These are phyloP conservation scores for Platysternon megacephalum DNA, from an alignment of 2,113 vertebrate species.

Conservation along the genomic window DNA sequence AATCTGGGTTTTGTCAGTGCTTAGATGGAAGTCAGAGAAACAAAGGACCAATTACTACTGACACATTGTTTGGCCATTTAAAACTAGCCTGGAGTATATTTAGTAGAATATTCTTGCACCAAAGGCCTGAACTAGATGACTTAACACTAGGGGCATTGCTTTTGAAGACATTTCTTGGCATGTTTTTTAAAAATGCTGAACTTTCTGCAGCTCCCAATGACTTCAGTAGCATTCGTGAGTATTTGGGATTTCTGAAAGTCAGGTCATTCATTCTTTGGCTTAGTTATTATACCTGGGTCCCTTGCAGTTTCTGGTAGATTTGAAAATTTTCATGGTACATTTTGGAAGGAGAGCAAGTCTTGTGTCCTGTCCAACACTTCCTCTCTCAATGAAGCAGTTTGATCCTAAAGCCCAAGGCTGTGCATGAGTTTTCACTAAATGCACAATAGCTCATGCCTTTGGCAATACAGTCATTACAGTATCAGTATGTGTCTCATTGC, in stretches of 20 bases:
- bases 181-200: too few species aligned
- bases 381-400: neutral
- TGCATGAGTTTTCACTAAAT: neutral
- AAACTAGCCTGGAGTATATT: neutral
- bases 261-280: too few species aligned
- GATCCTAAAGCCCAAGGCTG: neutral
- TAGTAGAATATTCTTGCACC: neutral
- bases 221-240: too few species aligned
- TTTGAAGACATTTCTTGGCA: too few species aligned
- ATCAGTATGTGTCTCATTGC: neutral
- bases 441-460: neutral
- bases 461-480: neutral
- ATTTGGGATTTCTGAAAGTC: too few species aligned
- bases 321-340: neutral
- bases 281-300: too few species aligned
- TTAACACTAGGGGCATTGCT: neutral
- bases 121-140: neutral
- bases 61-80: neutral
- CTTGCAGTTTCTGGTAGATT: neutral
- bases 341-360: neutral
- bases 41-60: neutral
- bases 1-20: neutral
- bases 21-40: neutral
- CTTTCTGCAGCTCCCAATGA: too few species aligned
- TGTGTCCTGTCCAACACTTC: neutral